A percentile compares a stretch with the other conserved stretches of the same genome.
Conservation (phyloP, 2,888 invertebrate species). For the Protonemura montana region DNA sequence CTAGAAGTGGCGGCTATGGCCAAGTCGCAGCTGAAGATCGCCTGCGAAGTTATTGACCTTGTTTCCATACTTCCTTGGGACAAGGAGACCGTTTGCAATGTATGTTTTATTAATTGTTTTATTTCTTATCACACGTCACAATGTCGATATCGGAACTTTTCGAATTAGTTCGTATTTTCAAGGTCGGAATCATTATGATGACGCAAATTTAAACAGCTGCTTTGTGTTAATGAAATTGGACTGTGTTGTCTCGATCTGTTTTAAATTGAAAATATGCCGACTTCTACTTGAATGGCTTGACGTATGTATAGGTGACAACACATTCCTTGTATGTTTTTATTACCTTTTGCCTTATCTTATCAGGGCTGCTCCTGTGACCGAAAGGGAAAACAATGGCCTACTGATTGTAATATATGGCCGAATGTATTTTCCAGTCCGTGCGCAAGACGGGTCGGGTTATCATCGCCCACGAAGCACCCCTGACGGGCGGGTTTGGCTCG, state of each 20-base stretch:
- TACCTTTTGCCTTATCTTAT: neutral
- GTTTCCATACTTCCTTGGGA: conserved; percentile 98
- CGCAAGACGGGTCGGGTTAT: conserved; percentile 92
- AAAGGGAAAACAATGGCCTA: too few relatives aligned
- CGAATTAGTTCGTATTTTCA: neutral
- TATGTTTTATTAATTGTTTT: conserved; percentile 59
- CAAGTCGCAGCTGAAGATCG: conserved; percentile 73
- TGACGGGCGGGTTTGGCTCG: conserved; percentile 94
- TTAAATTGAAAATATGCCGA: neutral
- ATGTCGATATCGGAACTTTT: neutral
- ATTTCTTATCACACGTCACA: neutral
- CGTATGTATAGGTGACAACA: neutral
- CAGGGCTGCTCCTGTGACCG: neutral
- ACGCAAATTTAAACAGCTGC: conserved; percentile 25
- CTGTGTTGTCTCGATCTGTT: neutral
- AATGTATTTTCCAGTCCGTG: conserved; percentile 92
- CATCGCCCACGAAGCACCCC: conserved; percentile 95
- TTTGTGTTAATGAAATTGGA: neutral
- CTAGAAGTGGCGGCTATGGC: conserved; percentile 88
- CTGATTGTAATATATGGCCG: conserved; percentile 41
- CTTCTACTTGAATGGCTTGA: neutral
- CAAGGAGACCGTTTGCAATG: conserved; percentile 85
- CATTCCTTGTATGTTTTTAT: neutral
- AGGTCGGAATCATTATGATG: conserved; percentile 5
- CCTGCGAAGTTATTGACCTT: conserved; percentile 96